Base-by-base conservation (phyloP, 2,888 invertebrate species). In the Drosophila lacicola region DNA sequence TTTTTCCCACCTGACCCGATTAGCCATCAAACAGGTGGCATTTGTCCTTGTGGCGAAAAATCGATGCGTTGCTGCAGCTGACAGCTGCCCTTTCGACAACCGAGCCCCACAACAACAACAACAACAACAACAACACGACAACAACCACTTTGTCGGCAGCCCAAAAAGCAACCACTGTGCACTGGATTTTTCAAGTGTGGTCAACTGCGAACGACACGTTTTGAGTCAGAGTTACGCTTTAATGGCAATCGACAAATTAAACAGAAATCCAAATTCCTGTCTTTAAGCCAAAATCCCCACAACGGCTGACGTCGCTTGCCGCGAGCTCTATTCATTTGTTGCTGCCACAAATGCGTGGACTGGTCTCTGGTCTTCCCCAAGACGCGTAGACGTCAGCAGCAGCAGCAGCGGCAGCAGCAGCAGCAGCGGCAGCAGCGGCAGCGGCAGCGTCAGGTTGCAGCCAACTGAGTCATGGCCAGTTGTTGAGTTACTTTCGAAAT, bases 1-100 rank as follows among this genome's bases (percentile, higher is more conserved):
- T 80, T 81, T 81, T 87, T 81, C 65, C 44, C 67, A 44, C 61
- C 70, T 86, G 87, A 77, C 87, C 89, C 82, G 89, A 83, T 82
- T 82, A 86, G 82, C 87, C 60, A 50, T 41, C 70, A 58, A 68
- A 66, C 47, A 45, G 56, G 42, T 54, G 42, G 33, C 44, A 51
- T 39, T 39, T 49, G 64, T 57, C 54, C 81, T 61, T 74, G 74
- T 68, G 64, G 55, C 21, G 10, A 71, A 79, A 83, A 89, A 83
- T 89, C 82, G 81, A 89, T 83, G 65, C 49, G 29, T 33, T 34
- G 34, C 82, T 89, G 82, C 65, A 47, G 39, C 8, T 89, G 82
- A 89, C 89, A 83, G 84, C 21, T 41, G 53, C 29, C 53, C 13
- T 33, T 19, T 29, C 29, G 29, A 29, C 29, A 29, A 29, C 21